phyloP scores from a whole-genome alignment of 2,888 invertebrate genomes.

The Phoenoteleia sp. region DNA sequence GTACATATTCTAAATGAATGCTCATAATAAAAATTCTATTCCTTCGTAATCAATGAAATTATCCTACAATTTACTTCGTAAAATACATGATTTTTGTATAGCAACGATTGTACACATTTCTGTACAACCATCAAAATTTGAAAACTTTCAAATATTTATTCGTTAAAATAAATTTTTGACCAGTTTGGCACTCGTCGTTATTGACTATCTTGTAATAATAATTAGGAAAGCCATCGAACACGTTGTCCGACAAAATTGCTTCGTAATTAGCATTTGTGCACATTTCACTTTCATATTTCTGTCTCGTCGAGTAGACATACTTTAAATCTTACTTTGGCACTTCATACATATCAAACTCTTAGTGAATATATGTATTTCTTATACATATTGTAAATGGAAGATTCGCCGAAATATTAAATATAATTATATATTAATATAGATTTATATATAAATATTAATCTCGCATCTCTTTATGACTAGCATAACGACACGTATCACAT shows the following conservation, averaged over 20 bases:
- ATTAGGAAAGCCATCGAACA: slow-evolving; percentile 32
- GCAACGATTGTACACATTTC: slow-evolving; percentile 15
- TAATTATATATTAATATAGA: slow-evolving; percentile 73
- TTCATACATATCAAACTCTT: slow-evolving; percentile 67
- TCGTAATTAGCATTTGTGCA: slow-evolving; percentile 3
- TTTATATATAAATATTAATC: slow-evolving; percentile 82
- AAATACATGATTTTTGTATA: neutral
- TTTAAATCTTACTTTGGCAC: slow-evolving; percentile 62
- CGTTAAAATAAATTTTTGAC: slow-evolving; percentile 24
- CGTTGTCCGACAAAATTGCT: slow-evolving; percentile 17
- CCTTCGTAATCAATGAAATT: too few relatives aligned
- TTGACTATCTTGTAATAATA: slow-evolving; percentile 17
- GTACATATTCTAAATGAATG: too few relatives aligned
- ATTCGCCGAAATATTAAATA: slow-evolving; percentile 79
- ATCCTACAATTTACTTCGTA: neutral
- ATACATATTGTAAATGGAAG: slow-evolving; percentile 80
- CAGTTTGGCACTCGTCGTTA: slow-evolving; percentile 12
- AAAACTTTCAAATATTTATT: slow-evolving; percentile 10
- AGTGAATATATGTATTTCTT: slow-evolving; percentile 61
- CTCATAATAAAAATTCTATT: slow-evolving; percentile 1
- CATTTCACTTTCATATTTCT: slow-evolving; percentile 39
- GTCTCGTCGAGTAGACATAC: slow-evolving; percentile 18
- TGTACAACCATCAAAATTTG: neutral
- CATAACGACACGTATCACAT: slow-evolving; percentile 86
- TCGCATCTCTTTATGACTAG: slow-evolving; percentile 82